Evolutionary conservation across 2,797 vertebrate species (phyloP), one percentile per base, ranked within the genome.

Genomic region (Gadopsis bispinosus): DNA sequence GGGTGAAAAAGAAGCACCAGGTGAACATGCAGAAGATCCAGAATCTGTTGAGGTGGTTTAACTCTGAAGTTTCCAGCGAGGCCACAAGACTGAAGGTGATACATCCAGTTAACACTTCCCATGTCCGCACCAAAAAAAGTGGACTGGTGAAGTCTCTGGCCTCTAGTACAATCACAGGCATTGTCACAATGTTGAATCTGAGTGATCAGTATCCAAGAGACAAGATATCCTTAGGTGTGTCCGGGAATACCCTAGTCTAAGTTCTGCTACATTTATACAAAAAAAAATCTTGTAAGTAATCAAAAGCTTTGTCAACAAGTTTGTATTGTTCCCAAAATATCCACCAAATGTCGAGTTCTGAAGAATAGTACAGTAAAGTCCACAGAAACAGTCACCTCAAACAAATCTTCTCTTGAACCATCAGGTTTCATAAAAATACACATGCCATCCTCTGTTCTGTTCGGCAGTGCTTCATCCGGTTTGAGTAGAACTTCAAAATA

Each of bases 81-180:
- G 90, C 84, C 65, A 83, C 92, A 16, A 96, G 88, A 72, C 95
- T 95, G 86, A 96, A 92, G 43, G 94, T 92, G 16, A 84, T 75
- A 71, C 95, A 95, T 43, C 87, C 66, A 2, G 74, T 89, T 1
- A 95, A 48, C 20, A 95, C 77, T 53, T 93, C 91, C 70, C 76
- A 90, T 6, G 93, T 92, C 13, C 94, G 91, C 50, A 94, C 84
- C 68, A 92, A 41, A 8, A 94, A 95, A 11, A 95, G 85, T 0
- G 95, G 92, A 60, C 90, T 95, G 72, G 85, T 86, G 64, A 96
- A 93, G 80, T 94, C 93, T 68, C 61, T 88, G 50, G 91, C 81
- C 54, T 95, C 95, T 3, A 95, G 88, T 5, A 95, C 93, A 17
- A 94, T 94, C 79, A 94, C 94, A 79, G 95, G 94, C 95, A 96